A percentile compares a stretch with the other conserved stretches of the same genome.
Conservation (phyloP, 2,888 invertebrate species). For the Smittia sp. region DNA sequence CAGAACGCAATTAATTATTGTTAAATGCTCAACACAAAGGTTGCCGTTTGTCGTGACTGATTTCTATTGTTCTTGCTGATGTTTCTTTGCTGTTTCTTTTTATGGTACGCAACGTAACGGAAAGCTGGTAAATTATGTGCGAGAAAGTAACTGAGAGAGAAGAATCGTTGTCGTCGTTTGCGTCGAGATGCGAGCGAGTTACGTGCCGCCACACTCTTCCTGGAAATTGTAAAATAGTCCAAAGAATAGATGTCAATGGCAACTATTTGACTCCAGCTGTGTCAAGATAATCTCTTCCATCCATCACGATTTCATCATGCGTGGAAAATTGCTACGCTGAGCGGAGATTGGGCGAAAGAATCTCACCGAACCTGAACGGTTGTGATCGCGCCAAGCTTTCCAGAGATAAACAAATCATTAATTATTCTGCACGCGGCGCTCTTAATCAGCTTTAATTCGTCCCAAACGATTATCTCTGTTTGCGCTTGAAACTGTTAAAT, state of each 20-base stretch:
- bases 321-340: neutral
- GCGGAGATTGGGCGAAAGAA: neutral
- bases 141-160: neutral
- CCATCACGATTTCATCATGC: slow-evolving; percentile 18
- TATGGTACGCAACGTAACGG: slow-evolving; percentile 18
- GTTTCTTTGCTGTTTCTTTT: slow-evolving; percentile 7
- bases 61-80: slow-evolving; percentile 27
- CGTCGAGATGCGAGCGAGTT: neutral
- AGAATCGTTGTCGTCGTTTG: neutral
- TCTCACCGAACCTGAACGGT: neutral
- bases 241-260: too few species aligned
- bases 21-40: slow-evolving; percentile 29
- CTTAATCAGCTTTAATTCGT: slow-evolving; percentile 37
- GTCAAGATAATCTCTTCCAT: neutral
- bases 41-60: slow-evolving; percentile 39
- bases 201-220: neutral
- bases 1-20: slow-evolving; percentile 32
- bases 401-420: slow-evolving; percentile 37
- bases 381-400: neutral
- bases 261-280: neutral
- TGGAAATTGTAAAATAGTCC: too few species aligned
- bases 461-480: slow-evolving; percentile 26
- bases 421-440: slow-evolving; percentile 35
- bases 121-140: neutral
- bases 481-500: neutral